Base-by-base conservation (phyloP, 1,140 invertebrate species). In the Lordiphosa stackelbergi region DNA sequence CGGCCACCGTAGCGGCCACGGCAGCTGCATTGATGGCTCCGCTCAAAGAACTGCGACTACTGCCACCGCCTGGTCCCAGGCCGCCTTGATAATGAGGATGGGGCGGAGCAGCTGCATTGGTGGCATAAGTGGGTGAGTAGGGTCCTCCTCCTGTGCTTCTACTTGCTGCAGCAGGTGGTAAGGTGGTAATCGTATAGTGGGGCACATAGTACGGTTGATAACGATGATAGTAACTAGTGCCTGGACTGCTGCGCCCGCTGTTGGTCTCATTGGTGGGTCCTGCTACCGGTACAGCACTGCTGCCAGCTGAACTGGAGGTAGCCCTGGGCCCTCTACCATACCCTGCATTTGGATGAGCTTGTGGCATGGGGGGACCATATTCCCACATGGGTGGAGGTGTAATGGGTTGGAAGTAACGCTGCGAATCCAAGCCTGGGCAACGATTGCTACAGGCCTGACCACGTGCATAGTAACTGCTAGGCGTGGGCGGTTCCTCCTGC, bases 181-280 rank as follows among this genome's bases (percentile, higher is more conserved):
- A 8, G 0, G 78, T 40, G 10, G 78, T 66, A 2, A 84, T 78
- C 2, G 69, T 60, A 48, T 70, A 83, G 9, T 83, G 73, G 5
- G 77, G 77, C 37, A 83, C 47, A 47, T 73, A 83, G 22, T 73
- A 78, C 0, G 78, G 73, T 34, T 78, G 74, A 43, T 73, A 84
- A 2, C 69, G 69, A 46, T 78, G 78, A 34, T 74, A 79, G 6
- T 66, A 61, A 5, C 68, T 59, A 6, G 68, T 8, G 11, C 24
- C 52, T 11, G 78, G 77, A 52, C 59, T 83, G 42, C 36, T 75
- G 13, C 69, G 66, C 5, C 60, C 46, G 4, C 46, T 71, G 2
- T 57, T 57, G 10, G 53, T 46, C 6, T 31, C 48, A 8, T 31
- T 31, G 28, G 28, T 19, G 0, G 22, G 22, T 31, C 28, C 28